These are phyloP conservation scores for Heliconius sara DNA, from an alignment of 2,888 invertebrate species.

Conservation along the genomic window DNA sequence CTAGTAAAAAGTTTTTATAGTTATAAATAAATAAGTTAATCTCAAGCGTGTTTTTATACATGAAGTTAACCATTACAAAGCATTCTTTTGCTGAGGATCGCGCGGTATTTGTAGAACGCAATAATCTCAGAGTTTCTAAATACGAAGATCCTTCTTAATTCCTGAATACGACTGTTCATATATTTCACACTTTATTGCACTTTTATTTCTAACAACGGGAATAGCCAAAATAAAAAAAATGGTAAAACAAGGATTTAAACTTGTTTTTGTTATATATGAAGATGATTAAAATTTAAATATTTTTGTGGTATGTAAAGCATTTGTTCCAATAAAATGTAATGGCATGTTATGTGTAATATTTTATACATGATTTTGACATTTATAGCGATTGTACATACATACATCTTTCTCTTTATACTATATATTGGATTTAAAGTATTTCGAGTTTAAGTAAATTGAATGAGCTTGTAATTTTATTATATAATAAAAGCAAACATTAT, in stretches of 20 bases:
- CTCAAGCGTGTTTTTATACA: constrained; percentile 60
- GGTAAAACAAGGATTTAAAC: not conserved
- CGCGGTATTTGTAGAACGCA: constrained; percentile 69
- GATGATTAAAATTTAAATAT: constrained; percentile 12
- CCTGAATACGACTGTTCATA: constrained; percentile 37
- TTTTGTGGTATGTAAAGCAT: constrained; percentile 1
- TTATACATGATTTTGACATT: not conserved
- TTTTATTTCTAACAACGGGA: constrained; percentile 37
- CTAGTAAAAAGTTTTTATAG: not conserved
- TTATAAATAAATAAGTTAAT: constrained; percentile 1
- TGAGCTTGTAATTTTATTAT: too few species aligned
- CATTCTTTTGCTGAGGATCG: constrained; percentile 66
- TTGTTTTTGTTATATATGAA: not conserved
- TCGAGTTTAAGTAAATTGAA: too few species aligned
- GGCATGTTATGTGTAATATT: constrained; percentile 2
- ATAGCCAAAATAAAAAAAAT: constrained; percentile 25
- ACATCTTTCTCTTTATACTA: not conserved
- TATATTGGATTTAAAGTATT: too few species aligned
- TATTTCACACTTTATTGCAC: constrained; percentile 59
- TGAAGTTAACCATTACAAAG: constrained; percentile 69
- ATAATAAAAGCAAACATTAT: not conserved
- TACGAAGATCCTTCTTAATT: constrained; percentile 63
- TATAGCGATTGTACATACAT: not conserved
- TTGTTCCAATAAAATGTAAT: not conserved
- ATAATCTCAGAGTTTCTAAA: constrained; percentile 76